Evolutionary conservation across 2,888 invertebrate genomes (phyloP), one percentile per base, ranked within the genome.

Genomic region (Drosophila hawaiiensis): DNA sequence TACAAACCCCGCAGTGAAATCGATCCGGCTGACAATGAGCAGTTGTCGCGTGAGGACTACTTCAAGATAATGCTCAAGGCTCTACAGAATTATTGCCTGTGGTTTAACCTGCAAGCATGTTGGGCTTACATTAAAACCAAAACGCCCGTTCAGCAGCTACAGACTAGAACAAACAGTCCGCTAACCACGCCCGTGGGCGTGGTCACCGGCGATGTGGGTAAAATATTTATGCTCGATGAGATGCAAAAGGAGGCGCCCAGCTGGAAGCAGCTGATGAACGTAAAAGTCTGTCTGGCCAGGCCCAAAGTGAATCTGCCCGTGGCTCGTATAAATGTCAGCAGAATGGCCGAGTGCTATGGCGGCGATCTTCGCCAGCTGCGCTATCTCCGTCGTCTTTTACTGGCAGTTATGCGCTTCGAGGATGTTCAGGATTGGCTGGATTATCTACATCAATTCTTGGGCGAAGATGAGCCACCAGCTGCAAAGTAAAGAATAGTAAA

Each of bases 41-140:
- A 85, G 49, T 68, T 91, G 16, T 76, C 88, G 0, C 91, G 91
- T 3, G 85, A 91, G 29, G 91, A 92, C 56, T 93, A 93, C 65
- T 68, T 93, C 0, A 60, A 81, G 25, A 64, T 93, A 9, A 64
- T 93, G 16, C 76, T 93, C 0, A 75, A 80, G 22, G 92, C 92
- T 0, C 59, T 93, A 0, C 78, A 84, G 29, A 90, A 86, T 43
- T 93, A 92, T 60, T 92, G 92, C 54, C 70, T 86, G 4, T 90
- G 91, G 78, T 76, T 90, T 69, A 88, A 89, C n/a, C 64, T 88
- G 4, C 80, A 84, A 25, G 81, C 83, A 0, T 90, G 90, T 59
- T 81, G 91, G 68, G 78, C 82, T 14, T 84, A 78, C 10, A 76
- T 92, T 5, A 82, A 83, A 31, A 79, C 79, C 55, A 81, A 82